A percentile compares a stretch with the other conserved stretches of the same genome.
phyloP scores from a whole-genome alignment of 1,140 invertebrate species.

The Hylyphantes graminicola region DNA sequence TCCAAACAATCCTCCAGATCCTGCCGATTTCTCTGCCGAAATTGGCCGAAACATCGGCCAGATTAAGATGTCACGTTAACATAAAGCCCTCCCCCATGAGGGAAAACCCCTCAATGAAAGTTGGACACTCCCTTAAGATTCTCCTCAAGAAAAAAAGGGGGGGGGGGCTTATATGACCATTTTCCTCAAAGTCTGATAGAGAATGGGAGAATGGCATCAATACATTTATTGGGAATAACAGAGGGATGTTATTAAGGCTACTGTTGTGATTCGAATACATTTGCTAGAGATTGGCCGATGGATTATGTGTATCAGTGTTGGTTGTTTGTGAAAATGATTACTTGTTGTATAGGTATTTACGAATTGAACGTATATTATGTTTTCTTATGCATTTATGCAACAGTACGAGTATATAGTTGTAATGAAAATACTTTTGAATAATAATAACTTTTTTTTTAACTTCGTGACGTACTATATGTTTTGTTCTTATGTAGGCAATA shows the following conservation, averaged over 20 bases:
- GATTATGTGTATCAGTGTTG: too few relatives aligned
- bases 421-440: too few relatives aligned
- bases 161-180: conserved; percentile 13
- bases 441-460: too few relatives aligned
- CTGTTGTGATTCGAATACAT: too few relatives aligned
- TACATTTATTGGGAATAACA: conserved; percentile 12
- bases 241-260: neutral
- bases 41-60: conserved; percentile 2
- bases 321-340: too few relatives aligned
- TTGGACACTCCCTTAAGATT: neutral
- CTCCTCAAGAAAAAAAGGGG: neutral
- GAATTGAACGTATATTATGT: too few relatives aligned
- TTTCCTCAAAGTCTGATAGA: neutral
- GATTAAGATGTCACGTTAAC: conserved; percentile 33
- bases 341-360: too few relatives aligned
- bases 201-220: conserved; percentile 3
- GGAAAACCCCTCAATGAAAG: neutral
- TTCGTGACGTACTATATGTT: too few relatives aligned
- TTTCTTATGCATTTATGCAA: too few relatives aligned
- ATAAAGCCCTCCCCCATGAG: neutral
- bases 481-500: too few relatives aligned
- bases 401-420: too few relatives aligned
- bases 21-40: conserved; percentile 4
- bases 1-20: conserved; percentile 13
- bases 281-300: too few relatives aligned